Evolutionary conservation across 2,113 vertebrate genomes (phyloP).

Genomic region (Leucoraja erinaceus): DNA sequence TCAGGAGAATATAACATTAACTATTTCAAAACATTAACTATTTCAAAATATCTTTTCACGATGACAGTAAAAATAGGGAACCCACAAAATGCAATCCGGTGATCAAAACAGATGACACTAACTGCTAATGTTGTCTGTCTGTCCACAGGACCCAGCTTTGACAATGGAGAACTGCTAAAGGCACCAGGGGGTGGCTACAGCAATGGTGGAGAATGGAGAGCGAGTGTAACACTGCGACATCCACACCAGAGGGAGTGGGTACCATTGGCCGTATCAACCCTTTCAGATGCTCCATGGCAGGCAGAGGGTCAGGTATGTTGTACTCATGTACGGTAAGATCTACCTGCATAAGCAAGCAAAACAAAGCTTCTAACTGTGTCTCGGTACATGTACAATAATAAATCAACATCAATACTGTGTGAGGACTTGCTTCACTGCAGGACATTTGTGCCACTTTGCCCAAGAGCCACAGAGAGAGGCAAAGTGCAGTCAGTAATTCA

Average conservation of each 20-base stretch:
- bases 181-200: not conserved
- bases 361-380: too few relatives aligned
- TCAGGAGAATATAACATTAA: not conserved
- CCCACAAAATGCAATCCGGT: not conserved
- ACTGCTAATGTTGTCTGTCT: not conserved
- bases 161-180: not conserved
- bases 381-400: too few relatives aligned
- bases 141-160: not conserved
- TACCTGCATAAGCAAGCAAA: too few relatives aligned
- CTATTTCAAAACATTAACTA: not conserved
- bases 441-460: not conserved
- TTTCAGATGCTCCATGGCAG: not conserved
- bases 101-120: not conserved
- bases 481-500: not conserved
- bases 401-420: too few relatives aligned
- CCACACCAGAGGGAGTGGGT: not conserved
- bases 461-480: not conserved
- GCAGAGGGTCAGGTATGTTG: too few relatives aligned
- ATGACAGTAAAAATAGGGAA: too few relatives aligned
- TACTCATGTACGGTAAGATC: too few relatives aligned
- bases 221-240: not conserved
- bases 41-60: not conserved
- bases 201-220: not conserved
- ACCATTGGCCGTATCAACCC: not conserved
- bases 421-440: not conserved